These are phyloP conservation scores for Halcyon leucocephala DNA, from an alignment of 2,797 vertebrate species.

Conservation along the genomic window DNA sequence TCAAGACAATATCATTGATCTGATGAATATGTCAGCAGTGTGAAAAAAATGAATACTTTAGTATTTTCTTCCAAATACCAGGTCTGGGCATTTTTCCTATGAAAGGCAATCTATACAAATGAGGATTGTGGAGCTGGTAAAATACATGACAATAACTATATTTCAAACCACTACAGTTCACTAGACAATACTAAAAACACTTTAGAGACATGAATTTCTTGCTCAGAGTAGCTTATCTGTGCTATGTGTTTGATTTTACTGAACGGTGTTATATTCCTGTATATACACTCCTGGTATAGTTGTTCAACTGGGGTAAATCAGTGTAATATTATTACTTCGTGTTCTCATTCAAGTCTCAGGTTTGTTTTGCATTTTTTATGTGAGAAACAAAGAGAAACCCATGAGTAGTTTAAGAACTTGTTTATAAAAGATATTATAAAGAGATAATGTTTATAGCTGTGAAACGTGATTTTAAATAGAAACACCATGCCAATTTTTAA, in stretches of 20 bases:
- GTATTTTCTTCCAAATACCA: background rate
- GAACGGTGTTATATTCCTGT: background rate
- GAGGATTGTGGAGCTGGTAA: background rate
- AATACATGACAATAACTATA: background rate
- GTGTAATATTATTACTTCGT: slow-evolving; percentile 9
- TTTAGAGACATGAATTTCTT: background rate
- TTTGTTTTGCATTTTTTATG: slow-evolving; percentile 13
- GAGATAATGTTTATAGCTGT: background rate
- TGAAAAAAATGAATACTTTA: background rate
- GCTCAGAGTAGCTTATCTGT: background rate
- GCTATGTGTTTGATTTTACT: background rate
- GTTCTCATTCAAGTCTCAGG: background rate
- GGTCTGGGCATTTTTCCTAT: background rate
- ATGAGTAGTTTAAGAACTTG: slow-evolving; percentile 7
- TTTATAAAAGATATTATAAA: background rate
- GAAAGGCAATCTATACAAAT: background rate
- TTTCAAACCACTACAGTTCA: background rate
- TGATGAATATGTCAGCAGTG: background rate
- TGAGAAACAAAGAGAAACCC: background rate
- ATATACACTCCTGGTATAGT: background rate
- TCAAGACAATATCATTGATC: background rate
- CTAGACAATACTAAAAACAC: background rate
- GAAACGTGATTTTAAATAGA: background rate
- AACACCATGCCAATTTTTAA: background rate
- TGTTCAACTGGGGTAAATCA: background rate